These are phyloP conservation scores for Hippotragus niger DNA, from an alignment of 2,113 vertebrate genomes.

Conservation along the genomic window DNA sequence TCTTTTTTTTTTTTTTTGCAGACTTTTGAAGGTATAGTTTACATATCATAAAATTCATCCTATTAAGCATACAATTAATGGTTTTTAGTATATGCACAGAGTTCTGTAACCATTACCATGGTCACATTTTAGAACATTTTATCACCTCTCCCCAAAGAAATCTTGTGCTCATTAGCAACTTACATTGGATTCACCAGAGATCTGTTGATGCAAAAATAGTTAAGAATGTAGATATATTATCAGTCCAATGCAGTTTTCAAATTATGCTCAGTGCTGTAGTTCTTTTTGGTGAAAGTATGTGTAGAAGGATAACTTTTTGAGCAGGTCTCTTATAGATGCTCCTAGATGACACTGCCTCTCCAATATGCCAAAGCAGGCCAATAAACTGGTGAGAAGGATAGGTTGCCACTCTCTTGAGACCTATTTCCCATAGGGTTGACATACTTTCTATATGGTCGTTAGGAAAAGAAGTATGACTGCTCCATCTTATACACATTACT, in stretches of 20 bases:
- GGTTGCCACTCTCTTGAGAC: neutral
- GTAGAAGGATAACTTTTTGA: neutral
- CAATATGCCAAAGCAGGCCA: neutral
- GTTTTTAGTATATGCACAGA: neutral
- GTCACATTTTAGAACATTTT: neutral
- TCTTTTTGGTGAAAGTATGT: neutral
- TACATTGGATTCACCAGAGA: neutral
- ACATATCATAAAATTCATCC: neutral
- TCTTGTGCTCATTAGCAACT: neutral
- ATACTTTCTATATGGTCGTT: neutral
- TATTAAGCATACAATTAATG: neutral
- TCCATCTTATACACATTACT: neutral
- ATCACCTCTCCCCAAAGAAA: neutral
- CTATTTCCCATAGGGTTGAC: neutral
- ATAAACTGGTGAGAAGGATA: neutral
- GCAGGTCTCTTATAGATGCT: neutral
- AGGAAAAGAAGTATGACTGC: neutral
- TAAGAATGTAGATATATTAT: neutral
- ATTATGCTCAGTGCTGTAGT: neutral
- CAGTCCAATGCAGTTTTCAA: neutral
- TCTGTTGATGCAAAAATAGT: neutral
- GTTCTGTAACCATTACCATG: neutral
- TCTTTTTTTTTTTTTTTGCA: neutral
- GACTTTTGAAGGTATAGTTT: neutral
- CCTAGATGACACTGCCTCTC: neutral